Base-by-base conservation (phyloP, 1,140 invertebrate species). In the Zaprionus taronus region DNA sequence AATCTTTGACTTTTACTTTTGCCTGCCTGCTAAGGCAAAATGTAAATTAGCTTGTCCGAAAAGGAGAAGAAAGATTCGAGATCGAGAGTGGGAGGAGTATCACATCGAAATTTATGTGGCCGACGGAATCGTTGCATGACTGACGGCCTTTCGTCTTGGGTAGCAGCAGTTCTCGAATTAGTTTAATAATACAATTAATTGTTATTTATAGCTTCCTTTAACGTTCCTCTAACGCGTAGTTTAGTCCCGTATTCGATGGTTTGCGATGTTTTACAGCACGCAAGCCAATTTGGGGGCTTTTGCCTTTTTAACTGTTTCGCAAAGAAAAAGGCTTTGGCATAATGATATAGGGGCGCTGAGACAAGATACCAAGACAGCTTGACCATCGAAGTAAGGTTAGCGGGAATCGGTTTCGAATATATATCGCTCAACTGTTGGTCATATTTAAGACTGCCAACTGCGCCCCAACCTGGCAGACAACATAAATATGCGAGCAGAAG, bases 181-280 rank as follows among this genome's bases (percentile, higher is more conserved):
- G 85, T 89, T 89, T 89, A 89, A 89, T 90, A 85, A 85, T 81
- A 89, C 85, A 90, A 90, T 89, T 89, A 89, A 89, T 89, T 85
- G 79, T 89, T 89, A 89, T 89, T 89, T 89, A 89, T 89, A 72
- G 85, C 85, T 89, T 89, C 85, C 85, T 89, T 83, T 75, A 81
- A 38, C 67, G 58, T 41, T 15, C 14, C 51, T 70, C 69, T 47
- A 61, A 47, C 4, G 70, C 62, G 44, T 55, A 56, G 38, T 20
- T 69, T 28, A 38, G n/a, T 24, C 38, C 24, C 61, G 58, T 36
- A 57, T 7, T 47, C 26, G 51, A 24, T 67, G 53, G 55, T 47
- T 20, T 73, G 81, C n/a, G 41, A 38, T 81, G 71, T 68, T 81
- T 90, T 84, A 57, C 56, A 63, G 85, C 84, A 90, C 85, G 84